phyloP scores from a whole-genome alignment of 2,797 vertebrate genomes.

The Nothura maculosa region DNA sequence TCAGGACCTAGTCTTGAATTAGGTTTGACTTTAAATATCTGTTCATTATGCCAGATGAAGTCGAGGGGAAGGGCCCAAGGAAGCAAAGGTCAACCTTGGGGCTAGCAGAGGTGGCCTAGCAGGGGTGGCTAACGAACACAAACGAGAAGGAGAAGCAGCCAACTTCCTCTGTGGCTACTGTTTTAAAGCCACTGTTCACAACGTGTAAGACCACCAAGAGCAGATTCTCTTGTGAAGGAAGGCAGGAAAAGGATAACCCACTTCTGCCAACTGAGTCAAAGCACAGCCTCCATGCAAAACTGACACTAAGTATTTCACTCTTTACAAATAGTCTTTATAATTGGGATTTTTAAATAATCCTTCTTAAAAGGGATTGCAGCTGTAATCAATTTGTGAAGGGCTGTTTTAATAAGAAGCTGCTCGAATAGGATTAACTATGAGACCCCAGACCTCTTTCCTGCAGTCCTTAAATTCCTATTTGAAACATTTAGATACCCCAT shows the following conservation, averaged over 20 bases:
- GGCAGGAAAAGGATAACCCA: constrained; percentile 68
- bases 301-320: constrained; percentile 69
- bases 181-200: constrained; percentile 1
- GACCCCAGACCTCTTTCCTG: constrained; percentile 70
- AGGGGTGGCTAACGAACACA: neutral
- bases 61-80: neutral
- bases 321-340: constrained; percentile 77
- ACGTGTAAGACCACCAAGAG: neutral
- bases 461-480: constrained; percentile 66
- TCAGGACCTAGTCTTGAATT: neutral
- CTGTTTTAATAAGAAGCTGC: constrained; percentile 78
- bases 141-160: neutral
- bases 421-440: constrained; percentile 73
- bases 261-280: constrained; percentile 61
- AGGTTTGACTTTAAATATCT: neutral
- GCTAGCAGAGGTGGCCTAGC: neutral
- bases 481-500: constrained; percentile 70
- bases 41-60: neutral
- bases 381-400: constrained; percentile 80
- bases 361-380: constrained; percentile 80
- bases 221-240: constrained; percentile 39
- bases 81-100: neutral
- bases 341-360: constrained; percentile 82
- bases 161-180: neutral
- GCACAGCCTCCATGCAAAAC: constrained; percentile 51